Evolutionary conservation across 2,113 vertebrate genomes (phyloP), one percentile per base, ranked within the genome.

Genomic region (Acanthochromis polyacanthus): DNA sequence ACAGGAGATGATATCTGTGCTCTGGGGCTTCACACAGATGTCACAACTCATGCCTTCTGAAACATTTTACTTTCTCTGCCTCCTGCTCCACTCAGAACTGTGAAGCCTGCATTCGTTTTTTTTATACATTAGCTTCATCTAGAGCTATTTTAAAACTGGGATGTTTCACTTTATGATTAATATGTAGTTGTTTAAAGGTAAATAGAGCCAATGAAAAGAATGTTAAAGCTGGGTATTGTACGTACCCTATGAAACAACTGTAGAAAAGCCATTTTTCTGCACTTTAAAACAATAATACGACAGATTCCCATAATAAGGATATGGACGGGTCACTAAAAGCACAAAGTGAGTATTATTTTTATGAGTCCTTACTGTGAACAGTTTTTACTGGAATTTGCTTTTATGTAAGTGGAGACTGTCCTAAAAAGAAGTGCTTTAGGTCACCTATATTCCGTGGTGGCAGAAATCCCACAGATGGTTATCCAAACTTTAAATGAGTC

Each of bases 1-100:
- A 14, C 28, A 25, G 40, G 19, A 36, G 78, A 73, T 45, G 16
- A 15, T 67, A 66, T 59, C 48, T 1, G 14, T 11, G 45, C 58
- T 63, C 40, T 64, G 23, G 25, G 59, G 69, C 36, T 52, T 50
- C 23, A 38, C 36, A 58, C 32, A 69, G 36, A 69, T 30, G 59
- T 72, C 40, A 55, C 19, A 48, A 50, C 77, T 72, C 17, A 60
- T 64, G 16, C 28, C 45, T 0, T 62, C 23, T 51, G 55, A 53
- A 57, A 36, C 16, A 69, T 38, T 65, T 1, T 15, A 19, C 64
- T 23, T 81, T 61, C 14, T 68, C 55, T 38, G 30, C 25, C 0
- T 51, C 15, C 60, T 62, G 28, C 17, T 57, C 3, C 16, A 25
- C 46, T 50, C 1, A 23, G 4, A 45, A 62, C 19, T 50, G 14